Evolutionary conservation across 2,113 vertebrate species (phyloP).

Genomic region (Hyperopisus bebe): DNA sequence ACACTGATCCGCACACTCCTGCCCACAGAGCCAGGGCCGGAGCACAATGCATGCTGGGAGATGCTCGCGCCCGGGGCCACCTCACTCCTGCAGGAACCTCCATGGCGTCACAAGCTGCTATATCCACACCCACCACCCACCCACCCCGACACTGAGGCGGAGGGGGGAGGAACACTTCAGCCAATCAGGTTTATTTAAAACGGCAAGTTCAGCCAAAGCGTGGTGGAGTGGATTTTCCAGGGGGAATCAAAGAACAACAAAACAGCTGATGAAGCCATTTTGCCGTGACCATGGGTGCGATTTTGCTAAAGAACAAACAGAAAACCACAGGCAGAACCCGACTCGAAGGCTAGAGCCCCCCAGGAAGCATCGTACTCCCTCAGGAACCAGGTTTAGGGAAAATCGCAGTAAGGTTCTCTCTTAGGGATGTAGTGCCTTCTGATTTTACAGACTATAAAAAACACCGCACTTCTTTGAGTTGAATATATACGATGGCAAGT

Average conservation of each 20-base stretch:
- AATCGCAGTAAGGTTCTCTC: neutral
- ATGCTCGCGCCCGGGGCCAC: neutral
- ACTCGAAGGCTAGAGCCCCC: neutral
- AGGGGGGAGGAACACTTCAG: neutral
- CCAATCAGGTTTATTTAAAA: neutral
- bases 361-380: neutral
- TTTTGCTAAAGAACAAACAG: neutral
- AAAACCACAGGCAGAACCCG: neutral
- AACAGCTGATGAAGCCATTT: conserved; percentile 1
- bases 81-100: neutral
- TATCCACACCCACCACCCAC: neutral
- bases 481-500: neutral
- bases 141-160: neutral
- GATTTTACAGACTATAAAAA: neutral
- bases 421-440: neutral
- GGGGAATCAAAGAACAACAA: conserved; percentile 8
- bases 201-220: neutral
- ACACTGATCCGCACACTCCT: neutral
- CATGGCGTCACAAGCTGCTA: conserved; percentile 9
- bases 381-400: neutral
- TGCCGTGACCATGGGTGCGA: neutral
- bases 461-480: neutral
- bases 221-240: neutral
- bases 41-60: neutral
- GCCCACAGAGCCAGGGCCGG: neutral